phyloP scores from a whole-genome alignment of 2,888 invertebrate genomes.

The Trachelus stipa region DNA sequence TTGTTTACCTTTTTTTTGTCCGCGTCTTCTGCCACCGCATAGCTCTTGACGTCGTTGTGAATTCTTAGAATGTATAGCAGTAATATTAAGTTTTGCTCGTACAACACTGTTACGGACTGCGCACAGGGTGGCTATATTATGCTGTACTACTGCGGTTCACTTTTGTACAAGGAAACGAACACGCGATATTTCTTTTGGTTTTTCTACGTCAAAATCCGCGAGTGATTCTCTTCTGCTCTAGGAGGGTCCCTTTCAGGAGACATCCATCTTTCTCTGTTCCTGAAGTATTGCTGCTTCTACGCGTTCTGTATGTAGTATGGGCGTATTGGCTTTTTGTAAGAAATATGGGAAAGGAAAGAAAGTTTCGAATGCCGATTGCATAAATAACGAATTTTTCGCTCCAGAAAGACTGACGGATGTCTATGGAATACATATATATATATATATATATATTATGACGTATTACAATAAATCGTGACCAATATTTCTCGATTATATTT shows the following conservation, averaged over 20 bases:
- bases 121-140: slow-evolving; percentile 23
- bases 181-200: not conserved
- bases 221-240: not conserved
- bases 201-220: not conserved
- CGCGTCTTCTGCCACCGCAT: not conserved
- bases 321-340: not conserved
- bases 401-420: not conserved
- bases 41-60: not conserved
- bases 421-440: not conserved
- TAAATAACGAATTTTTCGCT: not conserved
- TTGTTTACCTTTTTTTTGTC: not conserved
- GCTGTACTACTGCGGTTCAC: slow-evolving; percentile 17
- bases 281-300: too few relatives aligned
- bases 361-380: not conserved
- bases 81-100: slow-evolving; percentile 30
- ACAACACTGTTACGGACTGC: slow-evolving; percentile 27
- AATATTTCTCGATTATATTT: not conserved
- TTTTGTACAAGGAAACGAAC: not conserved
- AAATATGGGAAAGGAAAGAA: not conserved
- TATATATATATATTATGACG: too few relatives aligned
- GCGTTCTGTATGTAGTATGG: not conserved
- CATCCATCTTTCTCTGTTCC: not conserved
- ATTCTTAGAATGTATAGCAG: not conserved
- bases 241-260: not conserved
- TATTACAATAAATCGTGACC: not conserved